Percentiles rank a stretch among this genome's conserved stretches.
phyloP scores from a whole-genome alignment of 2,888 invertebrate genomes.

The Thereva unica region DNA sequence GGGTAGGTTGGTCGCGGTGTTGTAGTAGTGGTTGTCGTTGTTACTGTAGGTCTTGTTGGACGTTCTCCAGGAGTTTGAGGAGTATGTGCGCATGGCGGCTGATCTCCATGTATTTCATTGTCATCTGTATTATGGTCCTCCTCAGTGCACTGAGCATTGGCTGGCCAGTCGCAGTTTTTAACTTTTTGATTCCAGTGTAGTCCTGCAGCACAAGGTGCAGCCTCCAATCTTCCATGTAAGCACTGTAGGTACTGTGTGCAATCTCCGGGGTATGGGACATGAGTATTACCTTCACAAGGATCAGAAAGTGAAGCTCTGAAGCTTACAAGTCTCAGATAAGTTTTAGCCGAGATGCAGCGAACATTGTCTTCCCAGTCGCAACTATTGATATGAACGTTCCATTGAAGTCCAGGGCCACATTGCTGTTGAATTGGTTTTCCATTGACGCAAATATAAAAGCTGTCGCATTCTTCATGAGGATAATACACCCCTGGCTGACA shows the following conservation, averaged over 20 bases:
- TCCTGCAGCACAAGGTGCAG: conserved; percentile 71
- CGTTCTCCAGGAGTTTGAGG: conserved; percentile 40
- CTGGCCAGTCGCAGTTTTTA: conserved; percentile 76
- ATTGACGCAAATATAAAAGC: conserved; percentile 79
- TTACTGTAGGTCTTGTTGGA: not conserved
- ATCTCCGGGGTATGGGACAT: conserved; percentile 68
- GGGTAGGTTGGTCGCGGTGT: conserved; percentile 52
- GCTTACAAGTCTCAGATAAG: conserved; percentile 51
- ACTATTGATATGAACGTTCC: conserved; percentile 67
- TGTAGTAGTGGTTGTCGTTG: conserved; percentile 48
- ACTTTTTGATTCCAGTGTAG: conserved; percentile 73
- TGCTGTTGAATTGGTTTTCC: conserved; percentile 69
- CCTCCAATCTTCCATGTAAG: conserved; percentile 75
- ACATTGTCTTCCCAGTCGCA: conserved; percentile 77
- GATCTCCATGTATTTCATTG: conserved; percentile 19
- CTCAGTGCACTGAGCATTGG: conserved; percentile 63
- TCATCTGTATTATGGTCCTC: conserved; percentile 38
- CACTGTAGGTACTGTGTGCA: conserved; percentile 78
- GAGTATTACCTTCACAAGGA: conserved; percentile 67
- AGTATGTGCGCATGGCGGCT: conserved; percentile 34
- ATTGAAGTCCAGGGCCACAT: conserved; percentile 78
- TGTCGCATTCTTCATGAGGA: conserved; percentile 71
- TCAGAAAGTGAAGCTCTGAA: conserved; percentile 57
- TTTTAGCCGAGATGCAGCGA: conserved; percentile 60
- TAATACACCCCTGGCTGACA: conserved; percentile 78